phyloP scores from a whole-genome alignment of 2,888 invertebrate genomes.

The Chymomyza amoena region DNA sequence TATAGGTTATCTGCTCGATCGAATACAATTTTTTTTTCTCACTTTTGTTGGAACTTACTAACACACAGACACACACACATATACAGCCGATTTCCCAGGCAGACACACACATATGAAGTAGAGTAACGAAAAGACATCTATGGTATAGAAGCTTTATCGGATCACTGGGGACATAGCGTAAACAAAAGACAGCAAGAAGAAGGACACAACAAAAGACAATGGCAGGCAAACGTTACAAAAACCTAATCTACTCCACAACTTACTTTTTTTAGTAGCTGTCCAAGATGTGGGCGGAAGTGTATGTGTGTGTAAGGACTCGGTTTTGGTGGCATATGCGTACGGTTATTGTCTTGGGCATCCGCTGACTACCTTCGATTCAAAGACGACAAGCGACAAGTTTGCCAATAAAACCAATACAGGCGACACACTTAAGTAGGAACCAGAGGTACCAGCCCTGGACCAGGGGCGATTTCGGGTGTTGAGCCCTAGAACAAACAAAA shows the following conservation, averaged over 20 bases:
- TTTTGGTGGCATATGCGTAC: conserved; percentile 15
- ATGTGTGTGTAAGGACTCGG: conserved; percentile 3
- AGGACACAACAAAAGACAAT: conserved; percentile 41
- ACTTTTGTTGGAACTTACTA: neutral
- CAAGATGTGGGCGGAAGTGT: conserved; percentile 5
- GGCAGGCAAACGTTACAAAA: conserved; percentile 54
- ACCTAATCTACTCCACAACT: conserved; percentile 69
- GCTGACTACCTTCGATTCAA: conserved; percentile 66
- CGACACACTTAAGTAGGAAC: conserved; percentile 71
- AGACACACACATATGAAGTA: neutral
- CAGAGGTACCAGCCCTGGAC: conserved; percentile 53
- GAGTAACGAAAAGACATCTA: neutral
- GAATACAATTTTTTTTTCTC: neutral
- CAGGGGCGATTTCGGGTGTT: neutral
- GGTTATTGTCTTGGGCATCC: conserved; percentile 67
- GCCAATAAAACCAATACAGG: conserved; percentile 70
- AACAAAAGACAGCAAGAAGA: conserved; percentile 39
- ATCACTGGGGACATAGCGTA: conserved; percentile 55
- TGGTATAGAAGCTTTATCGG: conserved; percentile 43
- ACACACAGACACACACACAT: too few species aligned
- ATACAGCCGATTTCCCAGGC: neutral
- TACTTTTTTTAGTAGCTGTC: conserved; percentile 47
- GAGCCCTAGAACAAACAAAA: conserved; percentile 7
- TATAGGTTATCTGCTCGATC: too few species aligned
- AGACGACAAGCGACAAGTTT: conserved; percentile 73